phyloP scores from a whole-genome alignment of 2,113 vertebrate genomes.

The Chlamydotis undulata region DNA sequence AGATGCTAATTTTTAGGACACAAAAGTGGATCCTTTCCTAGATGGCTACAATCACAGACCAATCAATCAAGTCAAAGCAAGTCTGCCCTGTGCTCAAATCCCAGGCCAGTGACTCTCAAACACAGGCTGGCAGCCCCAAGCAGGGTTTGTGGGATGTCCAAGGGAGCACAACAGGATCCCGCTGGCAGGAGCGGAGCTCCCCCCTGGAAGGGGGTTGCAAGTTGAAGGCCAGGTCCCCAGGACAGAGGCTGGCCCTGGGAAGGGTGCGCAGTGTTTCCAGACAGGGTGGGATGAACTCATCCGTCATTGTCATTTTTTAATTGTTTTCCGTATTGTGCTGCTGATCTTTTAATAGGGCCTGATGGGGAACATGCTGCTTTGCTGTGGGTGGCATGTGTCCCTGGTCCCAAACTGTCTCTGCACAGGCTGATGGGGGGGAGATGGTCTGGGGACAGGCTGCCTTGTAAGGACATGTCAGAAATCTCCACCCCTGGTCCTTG shows the following conservation, averaged over 20 bases:
- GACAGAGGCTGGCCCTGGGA: neutral
- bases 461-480: neutral
- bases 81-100: neutral
- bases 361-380: neutral
- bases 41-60: neutral
- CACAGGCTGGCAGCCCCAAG: neutral
- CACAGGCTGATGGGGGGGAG: neutral
- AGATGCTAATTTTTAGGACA: neutral
- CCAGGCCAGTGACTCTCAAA: neutral
- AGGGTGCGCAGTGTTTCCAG: neutral
- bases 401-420: neutral
- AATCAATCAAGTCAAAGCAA: neutral
- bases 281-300: neutral
- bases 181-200: neutral
- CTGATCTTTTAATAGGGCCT: neutral
- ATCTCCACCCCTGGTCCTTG: neutral
- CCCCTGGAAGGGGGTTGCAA: neutral
- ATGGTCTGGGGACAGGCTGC: neutral
- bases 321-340: neutral
- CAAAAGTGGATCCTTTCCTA: constrained; percentile 41
- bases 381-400: constrained; percentile 4
- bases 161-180: neutral
- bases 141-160: neutral
- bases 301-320: neutral
- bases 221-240: neutral